Evolutionary conservation across 2,888 invertebrate species (phyloP), one percentile per base, ranked within the genome.

Genomic region (Dione vanillae): DNA sequence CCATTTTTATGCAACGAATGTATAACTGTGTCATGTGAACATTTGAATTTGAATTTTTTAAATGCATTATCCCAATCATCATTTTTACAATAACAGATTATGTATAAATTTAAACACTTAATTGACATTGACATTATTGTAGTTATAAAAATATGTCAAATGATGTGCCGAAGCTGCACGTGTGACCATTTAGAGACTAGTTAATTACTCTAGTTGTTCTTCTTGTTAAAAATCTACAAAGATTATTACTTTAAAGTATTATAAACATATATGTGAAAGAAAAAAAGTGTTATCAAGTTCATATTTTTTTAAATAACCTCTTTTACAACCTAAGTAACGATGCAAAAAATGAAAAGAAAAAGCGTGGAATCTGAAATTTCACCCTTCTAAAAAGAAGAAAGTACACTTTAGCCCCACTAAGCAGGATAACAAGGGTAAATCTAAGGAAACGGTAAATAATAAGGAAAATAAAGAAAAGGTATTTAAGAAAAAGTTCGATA

Each of bases 321-420:
- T 40, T 40, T 27, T 19, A 45, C 52, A n/a, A 47, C 12, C 12
- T 41, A n/a, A 3, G 11, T 11, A 67, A 82, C 78, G 71, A 91
- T 92, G 91, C 89, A 89, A 76, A 90, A 91, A 85, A 77, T 84
- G 67, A 92, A 91, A 79, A 85, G 91, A 78, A 91, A 89, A 83
- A 78, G 74, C 41, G 81, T 79, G 20, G 86, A 83, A 47, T 75
- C 65, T 12, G 82, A 81, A 35, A 65, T 75, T 10, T 77, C 77
- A 19, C 75, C n/a, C 82, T 5, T 78, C 85, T 0, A 89, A 87
- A 71, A 91, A 89, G 76, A 89, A 88, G 77, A 91, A 88, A 76
- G 81, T 87, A 1, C 82, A 78, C 45, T 81, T 83, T 67, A 73
- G 40, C 47, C 75, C 74, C 16, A 43, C 74, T 27, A 75, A 76